Percentiles rank a stretch among this genome's conserved stretches.
Conservation (phyloP, 2,888 invertebrate genomes). For the Philereme transversata region DNA sequence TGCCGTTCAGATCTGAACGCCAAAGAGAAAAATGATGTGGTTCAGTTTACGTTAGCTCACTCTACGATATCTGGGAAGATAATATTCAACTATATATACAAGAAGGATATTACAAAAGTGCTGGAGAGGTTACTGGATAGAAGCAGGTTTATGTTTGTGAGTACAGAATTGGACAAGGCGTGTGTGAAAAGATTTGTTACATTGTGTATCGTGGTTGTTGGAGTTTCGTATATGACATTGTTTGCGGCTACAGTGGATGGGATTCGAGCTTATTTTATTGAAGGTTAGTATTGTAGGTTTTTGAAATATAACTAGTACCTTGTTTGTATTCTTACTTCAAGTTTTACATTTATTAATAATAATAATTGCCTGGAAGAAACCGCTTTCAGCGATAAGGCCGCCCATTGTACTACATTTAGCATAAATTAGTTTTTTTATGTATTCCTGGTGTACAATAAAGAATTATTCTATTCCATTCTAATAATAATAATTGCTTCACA, state of each 20-base stretch:
- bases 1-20: conserved; percentile 48
- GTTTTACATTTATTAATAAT: no score
- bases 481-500: no score
- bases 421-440: no score
- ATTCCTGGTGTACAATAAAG: no score
- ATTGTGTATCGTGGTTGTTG: conserved; percentile 38
- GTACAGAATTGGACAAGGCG: conserved; percentile 43
- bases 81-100: conserved; percentile 47
- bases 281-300: conserved; percentile 46
- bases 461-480: no score
- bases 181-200: conserved; percentile 47
- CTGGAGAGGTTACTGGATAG: conserved; percentile 55
- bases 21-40: conserved; percentile 54
- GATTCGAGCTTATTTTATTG: conserved; percentile 44
- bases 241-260: conserved; percentile 44
- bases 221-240: conserved; percentile 43
- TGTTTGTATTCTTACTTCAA: no score
- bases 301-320: no score
- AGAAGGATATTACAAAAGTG: conserved; percentile 44
- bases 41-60: conserved; percentile 54
- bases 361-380: no score
- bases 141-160: conserved; percentile 39
- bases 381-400: no score
- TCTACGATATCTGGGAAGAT: conserved; percentile 50
- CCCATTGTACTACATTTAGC: no score